phyloP scores from a whole-genome alignment of 1,140 invertebrate genomes.

The Oedothorax gibbosus region DNA sequence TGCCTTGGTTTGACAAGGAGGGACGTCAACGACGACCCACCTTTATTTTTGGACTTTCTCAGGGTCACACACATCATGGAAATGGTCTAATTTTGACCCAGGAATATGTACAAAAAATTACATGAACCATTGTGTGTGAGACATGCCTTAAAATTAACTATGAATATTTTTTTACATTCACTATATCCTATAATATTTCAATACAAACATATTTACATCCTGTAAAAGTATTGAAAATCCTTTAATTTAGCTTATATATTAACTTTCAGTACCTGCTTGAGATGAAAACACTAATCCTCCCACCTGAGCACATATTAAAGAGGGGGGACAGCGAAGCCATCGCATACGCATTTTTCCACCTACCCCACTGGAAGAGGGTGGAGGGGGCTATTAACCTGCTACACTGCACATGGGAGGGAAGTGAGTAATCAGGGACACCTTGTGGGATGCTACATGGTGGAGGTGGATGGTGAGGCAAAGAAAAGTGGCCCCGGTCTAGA shows the following conservation, averaged over 20 bases:
- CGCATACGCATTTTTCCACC: slow-evolving; percentile 96
- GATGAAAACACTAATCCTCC: slow-evolving; percentile 94
- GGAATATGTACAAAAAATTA: too few species aligned
- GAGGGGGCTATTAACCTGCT: slow-evolving; percentile 95
- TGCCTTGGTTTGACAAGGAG: too few species aligned
- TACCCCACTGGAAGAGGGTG: slow-evolving; percentile 95
- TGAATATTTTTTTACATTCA: neutral
- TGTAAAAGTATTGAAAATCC: neutral
- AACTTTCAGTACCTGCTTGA: slow-evolving; percentile 87
- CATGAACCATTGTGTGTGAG: too few species aligned
- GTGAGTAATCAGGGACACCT: slow-evolving; percentile 65
- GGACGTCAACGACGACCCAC: too few species aligned
- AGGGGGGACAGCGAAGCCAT: slow-evolving; percentile 98
- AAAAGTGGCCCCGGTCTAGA: too few species aligned
- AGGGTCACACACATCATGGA: too few species aligned
- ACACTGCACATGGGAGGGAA: slow-evolving; percentile 97
- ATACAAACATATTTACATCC: too few species aligned
- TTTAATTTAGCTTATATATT: neutral
- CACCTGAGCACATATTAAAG: slow-evolving; percentile 96
- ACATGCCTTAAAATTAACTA: neutral
- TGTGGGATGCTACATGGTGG: too few species aligned
- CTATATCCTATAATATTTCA: neutral
- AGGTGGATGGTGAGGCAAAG: too few species aligned
- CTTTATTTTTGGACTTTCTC: too few species aligned
- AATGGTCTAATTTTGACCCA: too few species aligned